Evolutionary conservation across 2,888 invertebrate species (phyloP).

Genomic region (Digitonthophagus gazella): DNA sequence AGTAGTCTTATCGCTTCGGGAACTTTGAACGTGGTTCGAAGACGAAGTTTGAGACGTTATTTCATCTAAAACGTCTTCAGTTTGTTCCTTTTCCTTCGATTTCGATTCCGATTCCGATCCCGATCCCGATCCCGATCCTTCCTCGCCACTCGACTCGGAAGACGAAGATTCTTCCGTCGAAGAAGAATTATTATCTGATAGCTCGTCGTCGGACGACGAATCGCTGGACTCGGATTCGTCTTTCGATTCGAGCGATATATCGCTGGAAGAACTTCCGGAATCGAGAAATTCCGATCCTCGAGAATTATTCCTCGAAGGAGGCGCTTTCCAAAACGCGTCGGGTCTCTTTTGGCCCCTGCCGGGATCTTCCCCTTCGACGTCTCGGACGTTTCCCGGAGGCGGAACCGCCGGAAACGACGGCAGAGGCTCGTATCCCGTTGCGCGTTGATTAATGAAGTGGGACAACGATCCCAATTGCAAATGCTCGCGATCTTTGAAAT

Average conservation of each 20-base stretch:
- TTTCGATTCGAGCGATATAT: constrained; percentile 4
- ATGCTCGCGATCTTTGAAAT: constrained; percentile 79
- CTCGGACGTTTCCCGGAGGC: constrained; percentile 74
- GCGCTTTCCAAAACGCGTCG: background rate
- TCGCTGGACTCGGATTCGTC: constrained; percentile 37
- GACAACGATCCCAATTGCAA: constrained; percentile 94
- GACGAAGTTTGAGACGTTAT: constrained; percentile 47
- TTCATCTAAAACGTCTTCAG: constrained; percentile 39
- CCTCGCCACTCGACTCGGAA: constrained; percentile 28
- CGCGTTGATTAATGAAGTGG: constrained; percentile 85
- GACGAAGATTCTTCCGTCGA: background rate
- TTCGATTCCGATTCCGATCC: constrained; percentile 33
- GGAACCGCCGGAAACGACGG: constrained; percentile 78
- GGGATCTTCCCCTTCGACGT: constrained; percentile 56
- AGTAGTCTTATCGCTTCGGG: constrained; percentile 40
- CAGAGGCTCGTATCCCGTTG: constrained; percentile 85
- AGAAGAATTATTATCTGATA: background rate
- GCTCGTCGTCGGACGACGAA: constrained; percentile 42
- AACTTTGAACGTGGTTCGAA: background rate
- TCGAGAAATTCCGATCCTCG: constrained; percentile 37
- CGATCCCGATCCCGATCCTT: constrained; percentile 32
- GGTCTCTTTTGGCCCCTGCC: background rate
- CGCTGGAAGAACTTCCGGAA: constrained; percentile 47
- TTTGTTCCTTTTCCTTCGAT: constrained; percentile 46
- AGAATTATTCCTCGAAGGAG: constrained; percentile 31